Base-by-base conservation (phyloP, 2,888 invertebrate genomes). In the Coelinius sp. region DNA sequence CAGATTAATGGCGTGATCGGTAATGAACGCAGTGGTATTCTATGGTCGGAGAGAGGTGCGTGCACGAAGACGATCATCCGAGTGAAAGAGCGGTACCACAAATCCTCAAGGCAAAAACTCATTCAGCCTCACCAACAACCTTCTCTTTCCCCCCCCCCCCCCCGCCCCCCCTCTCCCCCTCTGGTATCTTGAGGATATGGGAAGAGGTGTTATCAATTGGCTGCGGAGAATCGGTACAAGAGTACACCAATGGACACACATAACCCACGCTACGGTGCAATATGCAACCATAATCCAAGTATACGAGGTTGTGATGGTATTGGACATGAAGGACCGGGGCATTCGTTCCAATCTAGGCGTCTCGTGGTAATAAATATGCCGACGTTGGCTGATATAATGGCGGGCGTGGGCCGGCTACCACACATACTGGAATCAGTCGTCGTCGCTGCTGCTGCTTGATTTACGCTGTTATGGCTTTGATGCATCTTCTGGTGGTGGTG, bases 401-500 rank as follows among this genome's bases (percentile, higher is more conserved):
- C 80, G 80, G 66, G 84, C 84, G 84, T 85, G 84, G 84, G 84
- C 81, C 79, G n/a, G 68, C 77, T 79, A 79, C 76, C 79, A 75
- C 59, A 56, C 56, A n/a, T n/a, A 53, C 80, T 81, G 81, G 81
- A 84, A 83, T 85, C 83, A 80, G 83, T 82, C 83, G 83, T 80
- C 81, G 81, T 82, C 83, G 83, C 79, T 81, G 81, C 83, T 81
- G 83, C 85, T 84, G 82, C 84, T 85, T 85, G 85, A 85, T 85
- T 85, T 85, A 85, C 85, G 83, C 83, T 81, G 78, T n/a, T 80
- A 52, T n/a, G 62, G 25, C 41, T 63, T 62, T 56, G 70, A 80
- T 70, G 79, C 79, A 81, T 81, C 83, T 79, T 80, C 81, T 76
- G 74, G 65, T 53, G 25, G 56, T 70, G 70, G 77, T 73, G 78